These are phyloP conservation scores for Ophion costatus DNA, from an alignment of 2,888 invertebrate species.

Conservation along the genomic window DNA sequence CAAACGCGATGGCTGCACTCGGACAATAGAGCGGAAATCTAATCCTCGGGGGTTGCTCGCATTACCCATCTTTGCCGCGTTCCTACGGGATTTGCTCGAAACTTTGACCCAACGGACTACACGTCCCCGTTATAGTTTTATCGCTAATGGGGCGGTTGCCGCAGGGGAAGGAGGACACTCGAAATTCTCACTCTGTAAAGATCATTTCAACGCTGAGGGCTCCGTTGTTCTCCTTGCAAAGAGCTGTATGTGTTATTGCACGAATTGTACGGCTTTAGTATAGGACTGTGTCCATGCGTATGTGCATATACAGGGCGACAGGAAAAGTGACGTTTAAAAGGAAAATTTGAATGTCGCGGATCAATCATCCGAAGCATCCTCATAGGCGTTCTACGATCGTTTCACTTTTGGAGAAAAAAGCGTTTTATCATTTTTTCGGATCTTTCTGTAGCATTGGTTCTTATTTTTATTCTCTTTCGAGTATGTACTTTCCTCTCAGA, in stretches of 20 bases:
- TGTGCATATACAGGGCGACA: background rate
- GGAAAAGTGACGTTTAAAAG: no score
- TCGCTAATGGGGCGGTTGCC: constrained; percentile 18
- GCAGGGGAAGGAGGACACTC: background rate
- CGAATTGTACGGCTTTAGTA: constrained; percentile 13
- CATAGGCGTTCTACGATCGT: background rate
- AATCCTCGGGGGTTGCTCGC: background rate
- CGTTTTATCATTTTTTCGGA: background rate
- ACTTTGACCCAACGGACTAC: background rate
- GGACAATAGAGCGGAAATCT: background rate
- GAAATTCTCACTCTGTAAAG: constrained; percentile 28
- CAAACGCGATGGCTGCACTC: background rate
- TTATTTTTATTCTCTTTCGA: no score
- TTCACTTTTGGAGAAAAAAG: background rate
- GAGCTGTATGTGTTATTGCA: constrained; percentile 32
- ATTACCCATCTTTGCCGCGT: constrained; percentile 9
- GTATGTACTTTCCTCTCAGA: no score
- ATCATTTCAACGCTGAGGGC: background rate
- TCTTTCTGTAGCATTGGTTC: no score
- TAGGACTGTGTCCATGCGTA: background rate
- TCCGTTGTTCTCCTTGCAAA: constrained; percentile 8
- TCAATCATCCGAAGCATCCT: no score
- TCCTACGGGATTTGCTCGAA: background rate
- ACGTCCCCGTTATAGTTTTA: constrained; percentile 30
- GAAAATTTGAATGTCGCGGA: no score